Base-by-base conservation (phyloP, 1,140 invertebrate species). In the Drosophila persimilis region DNA sequence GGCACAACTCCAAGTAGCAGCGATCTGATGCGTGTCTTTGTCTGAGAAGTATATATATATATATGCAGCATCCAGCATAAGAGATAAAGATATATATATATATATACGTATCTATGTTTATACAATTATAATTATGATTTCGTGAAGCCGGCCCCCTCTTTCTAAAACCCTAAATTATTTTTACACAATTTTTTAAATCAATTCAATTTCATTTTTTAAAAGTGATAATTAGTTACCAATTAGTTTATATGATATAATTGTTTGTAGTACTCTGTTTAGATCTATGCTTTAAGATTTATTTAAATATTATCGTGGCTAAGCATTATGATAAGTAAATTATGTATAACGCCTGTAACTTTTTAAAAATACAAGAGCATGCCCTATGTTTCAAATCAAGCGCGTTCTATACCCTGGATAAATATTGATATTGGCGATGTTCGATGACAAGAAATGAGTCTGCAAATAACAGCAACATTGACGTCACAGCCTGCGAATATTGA, bases 21-120 rank as follows among this genome's bases (percentile, higher is more conserved):
- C 73, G 85, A 89, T 80, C 54, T 89, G 48, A 89, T 89, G 85
- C 85, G 85, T 47, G 85, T 89, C 50, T 85, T 89, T 54, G 85
- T 89, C 59, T 89, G 67, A 89, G 67, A 52, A 45, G 29, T 48
- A 35, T 26, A 61, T 11, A 52, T n/a, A 47, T 41, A 47, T 47
- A 51, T 17, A 17, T 20, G 20, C 20, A 20, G 20, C 20, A 20
- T 20, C 20, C 1, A 15, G 15, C 15, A 20, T 20, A 20, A 2
- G 20, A 20, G 20, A 20, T 4, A 24, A 2, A 54, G 13, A 59
- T 44, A 39, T 26, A 17, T 31, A 47, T 35, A 53, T 22, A 50
- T 45, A 46, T 41, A 60, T 35, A 60, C 15, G 20, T 72, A 73
- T 43, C 62, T 13, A 73, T 35, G 60, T 41, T 53, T 61, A 53